These are phyloP conservation scores for Ceryle rudis DNA, from an alignment of 2,797 vertebrate genomes.

Conservation along the genomic window DNA sequence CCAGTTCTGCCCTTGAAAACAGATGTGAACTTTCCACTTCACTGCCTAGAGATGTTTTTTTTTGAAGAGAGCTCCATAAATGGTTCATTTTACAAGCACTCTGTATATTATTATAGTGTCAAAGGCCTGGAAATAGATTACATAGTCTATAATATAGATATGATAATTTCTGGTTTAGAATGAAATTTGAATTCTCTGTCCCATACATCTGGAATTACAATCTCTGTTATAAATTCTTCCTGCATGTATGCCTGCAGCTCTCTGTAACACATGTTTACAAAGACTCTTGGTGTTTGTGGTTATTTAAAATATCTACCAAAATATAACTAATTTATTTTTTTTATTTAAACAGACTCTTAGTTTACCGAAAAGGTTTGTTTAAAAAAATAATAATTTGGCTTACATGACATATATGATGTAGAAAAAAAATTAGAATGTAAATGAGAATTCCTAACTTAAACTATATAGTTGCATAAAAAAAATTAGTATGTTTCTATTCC, in stretches of 20 bases:
- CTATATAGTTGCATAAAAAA: neutral
- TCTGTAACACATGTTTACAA: neutral
- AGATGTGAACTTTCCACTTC: constrained; percentile 70
- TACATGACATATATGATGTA: neutral
- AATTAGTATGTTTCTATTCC: neutral
- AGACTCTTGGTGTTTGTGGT: neutral
- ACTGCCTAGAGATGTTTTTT: constrained; percentile 11
- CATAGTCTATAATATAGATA: neutral
- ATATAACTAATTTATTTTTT: neutral
- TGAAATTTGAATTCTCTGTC: neutral
- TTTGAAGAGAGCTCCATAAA: constrained; percentile 19
- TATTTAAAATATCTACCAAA: neutral
- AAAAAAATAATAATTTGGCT: neutral
- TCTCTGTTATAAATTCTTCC: neutral
- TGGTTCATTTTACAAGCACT: constrained; percentile 33
- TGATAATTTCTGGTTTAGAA: constrained; percentile 14
- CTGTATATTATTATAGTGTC: neutral
- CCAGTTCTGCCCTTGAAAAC: constrained; percentile 53
- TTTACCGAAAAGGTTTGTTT: neutral
- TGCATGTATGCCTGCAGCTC: neutral
- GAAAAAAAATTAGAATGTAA: neutral
- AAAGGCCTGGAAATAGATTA: constrained; percentile 17
- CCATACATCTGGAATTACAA: neutral
- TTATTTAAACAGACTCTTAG: neutral
- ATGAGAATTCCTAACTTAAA: neutral